Evolutionary conservation across 2,888 invertebrate genomes (phyloP), one percentile per base, ranked within the genome.

Genomic region (Parochlus steinenii): DNA sequence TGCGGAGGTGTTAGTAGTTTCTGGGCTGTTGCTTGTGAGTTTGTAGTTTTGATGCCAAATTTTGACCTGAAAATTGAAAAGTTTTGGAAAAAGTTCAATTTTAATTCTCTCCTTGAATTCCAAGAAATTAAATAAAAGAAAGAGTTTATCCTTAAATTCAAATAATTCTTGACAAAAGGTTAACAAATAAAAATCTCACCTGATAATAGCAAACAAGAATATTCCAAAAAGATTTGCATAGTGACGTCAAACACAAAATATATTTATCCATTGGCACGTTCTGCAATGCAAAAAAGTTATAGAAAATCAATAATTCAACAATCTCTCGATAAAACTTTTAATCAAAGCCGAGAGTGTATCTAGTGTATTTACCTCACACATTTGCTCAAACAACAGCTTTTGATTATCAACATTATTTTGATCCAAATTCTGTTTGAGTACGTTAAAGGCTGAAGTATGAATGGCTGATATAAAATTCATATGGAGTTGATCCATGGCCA

Each of bases 381-480:
- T 62, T 41, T 86, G 81, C 45, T 78, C 75, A 48, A 86, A 92
- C 41, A 85, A 64, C 22, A 53, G 73, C 48, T 74, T 69, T 46
- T 76, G 74, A 4, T 63, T 63, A 37, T 66, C 65, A 28, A 64
- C 64, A 29, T 61, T 61, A 3, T 51, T 44, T 18, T 61, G 59
- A 20, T 57, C 56, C 27, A 61, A 62, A 6, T 53, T 45, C 12
- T 56, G 54, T 2, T 48, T 43, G 6, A 68, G 54, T 2, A 66
- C 63, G 3, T 62, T 63, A 41, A 66, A 69, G 0, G 86, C 76
- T 0, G 76, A 71, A 41, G 78, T 80, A 44, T 85, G 92, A 11
- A 95, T 83, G 0, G 89, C 83, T 25, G 87, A 87, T 1, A 89
- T 82, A 48, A 87, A 92, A 54, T 93, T 90, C 72, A 95, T 90